Conservation (phyloP, 1,140 invertebrate species). For the Cryptotermes secundus region DNA sequence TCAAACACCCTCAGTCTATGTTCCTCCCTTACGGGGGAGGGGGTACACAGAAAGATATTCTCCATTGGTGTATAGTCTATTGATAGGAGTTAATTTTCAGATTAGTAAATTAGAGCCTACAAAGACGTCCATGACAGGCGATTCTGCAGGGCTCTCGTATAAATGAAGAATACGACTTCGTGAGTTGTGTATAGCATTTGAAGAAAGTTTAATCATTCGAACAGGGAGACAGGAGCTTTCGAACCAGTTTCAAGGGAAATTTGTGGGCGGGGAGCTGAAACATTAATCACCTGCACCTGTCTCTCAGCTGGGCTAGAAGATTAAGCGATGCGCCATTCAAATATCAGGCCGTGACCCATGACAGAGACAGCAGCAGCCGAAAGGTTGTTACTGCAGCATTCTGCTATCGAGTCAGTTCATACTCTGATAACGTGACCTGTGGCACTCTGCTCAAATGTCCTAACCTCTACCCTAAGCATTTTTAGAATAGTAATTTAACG, state of each 20-base stretch:
- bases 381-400: neutral
- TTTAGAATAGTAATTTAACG: too few species aligned
- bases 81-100: neutral
- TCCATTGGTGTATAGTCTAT: neutral
- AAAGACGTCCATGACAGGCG: neutral
- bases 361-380: neutral
- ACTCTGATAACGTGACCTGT: neutral
- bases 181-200: neutral
- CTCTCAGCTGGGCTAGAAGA: neutral
- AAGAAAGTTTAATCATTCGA: neutral
- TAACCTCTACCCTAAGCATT: too few species aligned
- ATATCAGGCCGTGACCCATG: neutral
- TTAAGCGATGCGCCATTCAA: slow-evolving; percentile 1
- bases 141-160: neutral
- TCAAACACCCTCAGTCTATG: too few species aligned
- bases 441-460: too few species aligned
- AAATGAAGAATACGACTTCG: neutral
- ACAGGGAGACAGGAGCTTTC: neutral
- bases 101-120: neutral
- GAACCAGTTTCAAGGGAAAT: neutral
- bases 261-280: neutral
- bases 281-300: slow-evolving; percentile 2
- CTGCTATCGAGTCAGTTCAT: neutral
- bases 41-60: too few species aligned
- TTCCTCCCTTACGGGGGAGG: too few species aligned